Conservation (phyloP, 2,113 vertebrate genomes). For the Crotalus tigris region DNA sequence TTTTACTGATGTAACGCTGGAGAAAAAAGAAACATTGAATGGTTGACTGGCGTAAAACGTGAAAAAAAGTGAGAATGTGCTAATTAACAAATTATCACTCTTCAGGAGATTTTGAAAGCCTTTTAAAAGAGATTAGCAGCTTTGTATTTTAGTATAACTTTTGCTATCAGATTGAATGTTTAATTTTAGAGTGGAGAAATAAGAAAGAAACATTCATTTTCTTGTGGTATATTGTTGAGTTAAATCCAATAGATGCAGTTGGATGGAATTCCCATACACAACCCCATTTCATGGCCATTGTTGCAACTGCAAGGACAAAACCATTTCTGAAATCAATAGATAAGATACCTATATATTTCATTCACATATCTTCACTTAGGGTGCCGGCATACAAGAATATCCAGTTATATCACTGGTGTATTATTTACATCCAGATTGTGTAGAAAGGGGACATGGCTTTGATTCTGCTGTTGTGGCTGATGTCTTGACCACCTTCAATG, state of each 20-base stretch:
- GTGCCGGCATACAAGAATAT: background rate
- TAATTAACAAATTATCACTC: constrained; percentile 56
- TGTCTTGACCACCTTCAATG: background rate
- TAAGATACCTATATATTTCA: background rate
- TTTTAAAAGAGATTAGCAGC: constrained; percentile 52
- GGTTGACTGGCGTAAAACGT: constrained; percentile 37
- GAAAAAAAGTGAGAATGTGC: constrained; percentile 37
- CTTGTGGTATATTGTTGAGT: background rate
- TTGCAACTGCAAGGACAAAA: background rate
- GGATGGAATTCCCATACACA: background rate
- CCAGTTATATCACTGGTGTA: background rate
- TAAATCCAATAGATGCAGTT: background rate
- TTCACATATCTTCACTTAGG: background rate
- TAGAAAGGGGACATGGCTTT: background rate
- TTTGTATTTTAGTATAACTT: constrained; percentile 49
- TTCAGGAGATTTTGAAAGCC: constrained; percentile 41
- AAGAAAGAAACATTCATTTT: constrained; percentile 35
- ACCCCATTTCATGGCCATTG: too few relatives aligned
- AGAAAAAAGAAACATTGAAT: constrained; percentile 40
- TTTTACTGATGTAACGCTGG: constrained; percentile 34
- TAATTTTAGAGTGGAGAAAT: constrained; percentile 15
- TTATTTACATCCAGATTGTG: background rate
- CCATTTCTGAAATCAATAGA: background rate
- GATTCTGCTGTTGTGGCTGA: background rate
- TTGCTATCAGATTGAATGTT: constrained; percentile 53